phyloP scores from a whole-genome alignment of 2,888 invertebrate genomes.

The Tachina lurida region DNA sequence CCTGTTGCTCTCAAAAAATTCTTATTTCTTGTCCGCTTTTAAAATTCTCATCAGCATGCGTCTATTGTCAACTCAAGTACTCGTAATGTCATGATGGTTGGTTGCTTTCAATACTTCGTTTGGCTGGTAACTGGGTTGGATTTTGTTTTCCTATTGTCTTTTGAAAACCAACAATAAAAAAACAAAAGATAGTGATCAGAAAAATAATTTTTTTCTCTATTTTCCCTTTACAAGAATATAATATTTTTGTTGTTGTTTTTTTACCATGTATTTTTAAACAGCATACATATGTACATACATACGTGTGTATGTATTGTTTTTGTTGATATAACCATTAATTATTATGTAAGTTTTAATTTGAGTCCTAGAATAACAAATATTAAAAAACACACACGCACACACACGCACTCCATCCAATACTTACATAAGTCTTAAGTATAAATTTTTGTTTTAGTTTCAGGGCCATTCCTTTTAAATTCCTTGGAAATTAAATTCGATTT shows the following conservation, averaged over 20 bases:
- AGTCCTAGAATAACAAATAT: constrained; percentile 52
- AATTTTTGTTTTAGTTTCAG: not conserved
- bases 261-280: not conserved
- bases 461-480: constrained; percentile 51
- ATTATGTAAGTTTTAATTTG: constrained; percentile 69
- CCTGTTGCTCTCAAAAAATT: not conserved
- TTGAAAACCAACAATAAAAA: constrained; percentile 41
- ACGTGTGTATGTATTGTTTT: constrained; percentile 27
- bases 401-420: not conserved
- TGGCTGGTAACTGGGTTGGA: constrained; percentile 4
- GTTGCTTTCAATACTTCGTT: constrained; percentile 35
- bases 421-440: no score
- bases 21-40: constrained; percentile 16
- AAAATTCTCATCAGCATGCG: constrained; percentile 75
- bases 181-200: constrained; percentile 67
- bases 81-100: constrained; percentile 57
- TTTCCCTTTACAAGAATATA: constrained; percentile 28
- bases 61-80: constrained; percentile 72
- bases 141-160: constrained; percentile 39
- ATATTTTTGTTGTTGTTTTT: constrained; percentile 11
- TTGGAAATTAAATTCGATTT: constrained; percentile 64
- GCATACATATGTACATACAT: not conserved
- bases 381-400: not conserved
- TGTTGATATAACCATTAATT: constrained; percentile 70
- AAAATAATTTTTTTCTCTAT: constrained; percentile 29